Percentiles rank a stretch among this genome's conserved stretches.
These are phyloP conservation scores for Pseudomyrmex cubaensis DNA, from an alignment of 1,140 invertebrate species.

Conservation along the genomic window DNA sequence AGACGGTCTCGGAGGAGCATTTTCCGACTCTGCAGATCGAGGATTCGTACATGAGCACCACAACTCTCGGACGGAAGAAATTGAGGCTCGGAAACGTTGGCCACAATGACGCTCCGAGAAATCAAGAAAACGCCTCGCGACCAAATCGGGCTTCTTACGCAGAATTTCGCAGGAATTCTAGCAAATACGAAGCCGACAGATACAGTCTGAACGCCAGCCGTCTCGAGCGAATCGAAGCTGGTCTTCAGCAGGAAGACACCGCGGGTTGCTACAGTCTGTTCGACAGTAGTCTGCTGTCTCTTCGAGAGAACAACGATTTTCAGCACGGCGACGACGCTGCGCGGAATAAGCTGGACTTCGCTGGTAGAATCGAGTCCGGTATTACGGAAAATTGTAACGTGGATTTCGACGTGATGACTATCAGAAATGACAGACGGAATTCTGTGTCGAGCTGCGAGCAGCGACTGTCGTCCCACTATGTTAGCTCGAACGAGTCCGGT, in stretches of 20 bases:
- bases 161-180: conserved; percentile 71
- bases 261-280: conserved; percentile 63
- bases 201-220: conserved; percentile 77
- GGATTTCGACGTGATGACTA: conserved; percentile 76
- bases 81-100: conserved; percentile 66
- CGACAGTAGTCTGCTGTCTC: conserved; percentile 68
- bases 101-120: conserved; percentile 47
- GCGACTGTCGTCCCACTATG: conserved; percentile 86
- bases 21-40: conserved; percentile 82
- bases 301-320: conserved; percentile 18
- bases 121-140: conserved; percentile 68
- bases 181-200: conserved; percentile 77
- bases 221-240: conserved; percentile 79
- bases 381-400: conserved; percentile 73
- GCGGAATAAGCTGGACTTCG: conserved; percentile 63
- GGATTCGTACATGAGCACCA: conserved; percentile 80
- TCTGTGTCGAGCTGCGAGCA: conserved; percentile 80
- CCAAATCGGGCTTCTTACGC: conserved; percentile 77
- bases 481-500: conserved; percentile 93
- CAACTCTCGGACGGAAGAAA: conserved; percentile 80
- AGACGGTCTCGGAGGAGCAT: conserved; percentile 84
- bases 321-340: conserved; percentile 18
- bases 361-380: conserved; percentile 68
- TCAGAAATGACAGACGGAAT: conserved; percentile 80
- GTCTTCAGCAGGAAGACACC: conserved; percentile 68